phyloP scores from a whole-genome alignment of 1,140 invertebrate species.

The Oncopodura yosiiana region DNA sequence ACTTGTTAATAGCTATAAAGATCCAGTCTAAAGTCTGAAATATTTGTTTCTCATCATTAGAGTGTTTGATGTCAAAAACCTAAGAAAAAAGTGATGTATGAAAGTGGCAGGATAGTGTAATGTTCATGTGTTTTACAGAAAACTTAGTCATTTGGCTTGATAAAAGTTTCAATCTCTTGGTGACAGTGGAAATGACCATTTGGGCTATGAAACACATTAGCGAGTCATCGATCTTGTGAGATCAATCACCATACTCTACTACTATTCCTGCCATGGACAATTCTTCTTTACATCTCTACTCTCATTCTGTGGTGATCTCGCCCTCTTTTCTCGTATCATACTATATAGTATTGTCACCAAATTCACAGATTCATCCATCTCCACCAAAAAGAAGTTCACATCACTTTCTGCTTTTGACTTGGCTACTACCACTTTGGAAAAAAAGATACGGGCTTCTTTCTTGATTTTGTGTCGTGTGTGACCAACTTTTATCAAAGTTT shows the following conservation, averaged over 20 bases:
- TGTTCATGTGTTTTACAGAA: background rate
- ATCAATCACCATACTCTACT: slow-evolving; percentile 35
- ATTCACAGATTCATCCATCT: too few species aligned
- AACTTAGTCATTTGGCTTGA: background rate
- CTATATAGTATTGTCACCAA: too few species aligned
- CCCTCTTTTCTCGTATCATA: slow-evolving; percentile 8
- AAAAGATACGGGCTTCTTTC: too few species aligned
- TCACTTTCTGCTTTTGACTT: too few species aligned
- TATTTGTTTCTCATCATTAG: too few species aligned
- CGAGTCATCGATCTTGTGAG: slow-evolving; percentile 34
- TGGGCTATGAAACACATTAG: slow-evolving; percentile 33
- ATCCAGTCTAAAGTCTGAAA: background rate
- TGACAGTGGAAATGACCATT: slow-evolving; percentile 33
- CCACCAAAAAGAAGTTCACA: too few species aligned
- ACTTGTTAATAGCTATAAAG: background rate
- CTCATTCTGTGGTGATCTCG: slow-evolving; percentile 12
- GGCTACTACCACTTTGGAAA: too few species aligned
- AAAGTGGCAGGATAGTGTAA: background rate
- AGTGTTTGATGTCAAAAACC: background rate
- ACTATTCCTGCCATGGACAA: slow-evolving; percentile 27
- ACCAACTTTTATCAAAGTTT: too few species aligned
- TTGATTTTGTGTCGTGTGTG: too few species aligned
- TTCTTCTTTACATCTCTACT: slow-evolving; percentile 16
- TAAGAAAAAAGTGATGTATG: background rate
- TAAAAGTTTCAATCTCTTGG: slow-evolving; percentile 3